Evolutionary conservation across 2,888 invertebrate species (phyloP).

Genomic region (Iselma pallidipennis): DNA sequence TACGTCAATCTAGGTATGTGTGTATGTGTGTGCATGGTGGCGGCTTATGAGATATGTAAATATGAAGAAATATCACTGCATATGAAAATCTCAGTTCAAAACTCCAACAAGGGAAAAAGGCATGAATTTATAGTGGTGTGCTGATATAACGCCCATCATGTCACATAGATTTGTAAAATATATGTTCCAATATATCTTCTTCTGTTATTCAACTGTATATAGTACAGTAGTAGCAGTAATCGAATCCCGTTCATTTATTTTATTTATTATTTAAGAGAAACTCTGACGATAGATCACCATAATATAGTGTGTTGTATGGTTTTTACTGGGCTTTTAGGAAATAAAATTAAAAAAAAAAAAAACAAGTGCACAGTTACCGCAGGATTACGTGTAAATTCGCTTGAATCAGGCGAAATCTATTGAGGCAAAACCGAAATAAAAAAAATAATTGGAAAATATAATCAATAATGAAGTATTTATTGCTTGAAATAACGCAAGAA

Average conservation of each 20-base stretch:
- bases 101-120: slow-evolving; percentile 44
- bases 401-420: background rate
- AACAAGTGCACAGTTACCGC: background rate
- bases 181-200: slow-evolving; percentile 28
- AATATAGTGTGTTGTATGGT: background rate
- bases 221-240: slow-evolving; percentile 12
- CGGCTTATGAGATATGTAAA: slow-evolving; percentile 54
- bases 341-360: no score
- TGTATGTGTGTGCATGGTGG: slow-evolving; percentile 7
- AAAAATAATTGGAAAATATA: background rate
- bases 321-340: no score
- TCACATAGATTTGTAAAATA: slow-evolving; percentile 40
- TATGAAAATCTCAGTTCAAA: slow-evolving; percentile 52
- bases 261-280: slow-evolving; percentile 23
- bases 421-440: background rate
- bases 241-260: slow-evolving; percentile 26
- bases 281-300: background rate
- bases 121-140: slow-evolving; percentile 46
- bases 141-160: slow-evolving; percentile 42
- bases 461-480: background rate
- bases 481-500: background rate
- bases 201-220: slow-evolving; percentile 6
- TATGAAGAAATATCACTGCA: slow-evolving; percentile 51
- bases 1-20: background rate
- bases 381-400: background rate